Evolutionary conservation across 2,888 invertebrate genomes (phyloP), one percentile per base, ranked within the genome.

Genomic region (Pherbina coryleti): DNA sequence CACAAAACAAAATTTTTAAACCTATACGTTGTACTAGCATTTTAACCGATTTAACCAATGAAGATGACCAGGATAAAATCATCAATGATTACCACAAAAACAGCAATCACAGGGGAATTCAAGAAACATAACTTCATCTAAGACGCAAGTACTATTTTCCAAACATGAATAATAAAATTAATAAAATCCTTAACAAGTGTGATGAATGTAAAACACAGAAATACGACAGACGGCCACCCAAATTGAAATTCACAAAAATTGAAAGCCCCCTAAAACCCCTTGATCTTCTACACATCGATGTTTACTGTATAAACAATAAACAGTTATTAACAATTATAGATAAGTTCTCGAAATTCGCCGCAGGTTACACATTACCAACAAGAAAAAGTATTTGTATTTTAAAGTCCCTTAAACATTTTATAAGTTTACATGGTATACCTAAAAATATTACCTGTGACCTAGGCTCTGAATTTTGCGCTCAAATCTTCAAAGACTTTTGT

Each of bases 151-250:
- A 74, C 44, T 82, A 79, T 71, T 83, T 82, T 64, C 80, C 80
- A 3, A 51, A 76, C 28, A 78, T 82, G 79, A 81, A 81, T 67
- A 71, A 57, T 11, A 82, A 80, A 66, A 81, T 82, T 25, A 80
- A 75, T 44, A 77, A 81, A 80, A 81, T 75, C 1, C 75, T 81
- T 19, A 82, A 82, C 62, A 82, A 82, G 62, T 82, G 81, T 51
- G 81, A 82, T 34, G 77, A 37, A 31, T 31, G 31, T 5, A 31
- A 31, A 31, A 4, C 31, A n/a, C n/a, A n/a, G n/a, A n/a, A n/a
- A n/a, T n/a, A n/a, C n/a, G n/a, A n/a, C n/a, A n/a, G n/a, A n/a
- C 31, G 5, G 31, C 31, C 31, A 31, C 31, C 31, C 31, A 31
- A 31, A 31, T 5, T 31, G 5, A 31, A 31, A 5, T 31, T 31